Conservation (phyloP, 1,140 invertebrate genomes). For the Macrocentrus cingulum region DNA sequence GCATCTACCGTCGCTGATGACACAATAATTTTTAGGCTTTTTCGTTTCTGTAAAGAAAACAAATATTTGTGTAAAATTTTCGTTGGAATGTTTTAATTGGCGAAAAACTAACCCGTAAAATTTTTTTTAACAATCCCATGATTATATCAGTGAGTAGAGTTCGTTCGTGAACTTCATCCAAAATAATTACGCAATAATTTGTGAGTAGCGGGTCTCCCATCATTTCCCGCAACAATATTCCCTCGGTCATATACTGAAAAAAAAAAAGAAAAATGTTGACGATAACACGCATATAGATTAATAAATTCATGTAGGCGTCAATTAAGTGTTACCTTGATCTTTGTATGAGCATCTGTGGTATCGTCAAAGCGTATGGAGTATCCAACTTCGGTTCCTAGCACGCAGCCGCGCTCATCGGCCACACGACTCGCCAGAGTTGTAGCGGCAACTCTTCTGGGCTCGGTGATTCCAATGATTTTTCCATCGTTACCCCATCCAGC, state of each 20-base stretch:
- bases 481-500: constrained; percentile 79
- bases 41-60: constrained; percentile 71
- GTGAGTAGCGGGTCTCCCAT: constrained; percentile 90
- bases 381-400: constrained; percentile 83
- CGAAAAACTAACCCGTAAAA: constrained; percentile 66
- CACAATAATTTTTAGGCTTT: constrained; percentile 82
- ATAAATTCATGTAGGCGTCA: not conserved
- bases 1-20: constrained; percentile 96
- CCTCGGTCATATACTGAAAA: constrained; percentile 92
- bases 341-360: constrained; percentile 69
- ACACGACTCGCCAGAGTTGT: constrained; percentile 87
- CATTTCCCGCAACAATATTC: constrained; percentile 91
- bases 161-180: constrained; percentile 97
- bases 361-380: constrained; percentile 93
- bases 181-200: constrained; percentile 86
- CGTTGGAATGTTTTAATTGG: not conserved
- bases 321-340: constrained; percentile 73
- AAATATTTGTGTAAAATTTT: constrained; percentile 23
- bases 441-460: constrained; percentile 89
- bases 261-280: constrained; percentile 26
- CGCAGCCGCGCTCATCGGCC: constrained; percentile 81
- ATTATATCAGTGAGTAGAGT: constrained; percentile 91
- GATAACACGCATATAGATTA: not conserved
- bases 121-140: constrained; percentile 92
- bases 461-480: constrained; percentile 82